Conservation (phyloP, 2,797 vertebrate species). For the Tenualosa ilisha region DNA sequence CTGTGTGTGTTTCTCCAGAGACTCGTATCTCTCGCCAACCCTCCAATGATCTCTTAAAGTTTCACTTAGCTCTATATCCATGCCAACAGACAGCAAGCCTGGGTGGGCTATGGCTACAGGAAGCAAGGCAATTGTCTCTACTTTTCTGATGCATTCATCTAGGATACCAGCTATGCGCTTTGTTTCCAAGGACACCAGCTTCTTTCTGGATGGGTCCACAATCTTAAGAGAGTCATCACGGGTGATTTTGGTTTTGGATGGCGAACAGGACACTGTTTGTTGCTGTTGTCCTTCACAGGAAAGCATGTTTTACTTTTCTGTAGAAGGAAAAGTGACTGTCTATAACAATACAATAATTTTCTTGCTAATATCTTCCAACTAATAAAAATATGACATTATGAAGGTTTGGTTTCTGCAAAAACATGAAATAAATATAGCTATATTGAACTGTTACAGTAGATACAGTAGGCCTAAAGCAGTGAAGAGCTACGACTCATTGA, state of each 20-base stretch:
- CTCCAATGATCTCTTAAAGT: conserved; percentile 64
- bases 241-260: conserved; percentile 43
- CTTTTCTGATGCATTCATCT: conserved; percentile 75
- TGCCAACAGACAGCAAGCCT: conserved; percentile 36
- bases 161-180: conserved; percentile 74
- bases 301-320: neutral
- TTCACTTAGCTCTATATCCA: conserved; percentile 55
- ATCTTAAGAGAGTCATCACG: conserved; percentile 47
- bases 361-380: no score
- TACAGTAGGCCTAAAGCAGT: no score
- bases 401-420: no score
- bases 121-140: conserved; percentile 74
- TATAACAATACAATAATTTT: neutral
- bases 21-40: conserved; percentile 59
- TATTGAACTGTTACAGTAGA: no score
- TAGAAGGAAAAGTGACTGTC: neutral
- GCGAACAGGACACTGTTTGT: neutral
- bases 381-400: no score
- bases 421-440: no score
- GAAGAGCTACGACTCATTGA: no score
- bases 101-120: conserved; percentile 44
- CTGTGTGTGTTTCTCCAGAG: neutral
- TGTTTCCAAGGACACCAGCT: conserved; percentile 66
- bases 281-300: neutral
- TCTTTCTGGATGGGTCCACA: conserved; percentile 55